Evolutionary conservation across 2,888 invertebrate genomes (phyloP).

Genomic region (Parthenolecanium corni): DNA sequence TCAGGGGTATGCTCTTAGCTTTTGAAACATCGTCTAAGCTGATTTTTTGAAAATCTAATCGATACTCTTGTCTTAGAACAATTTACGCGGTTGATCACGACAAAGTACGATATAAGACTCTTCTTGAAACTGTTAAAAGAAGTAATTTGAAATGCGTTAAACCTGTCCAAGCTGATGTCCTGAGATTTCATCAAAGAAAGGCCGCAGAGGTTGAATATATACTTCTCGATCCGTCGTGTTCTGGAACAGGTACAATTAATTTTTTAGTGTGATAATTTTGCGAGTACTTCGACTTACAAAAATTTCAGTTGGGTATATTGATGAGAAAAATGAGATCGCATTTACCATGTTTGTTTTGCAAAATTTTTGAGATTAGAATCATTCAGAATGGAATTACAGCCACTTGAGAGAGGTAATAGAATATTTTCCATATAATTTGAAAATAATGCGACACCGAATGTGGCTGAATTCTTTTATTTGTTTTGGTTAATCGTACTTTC

Average conservation of each 20-base stretch:
- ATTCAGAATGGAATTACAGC: too few species aligned
- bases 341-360: too few species aligned
- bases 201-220: conserved; percentile 62
- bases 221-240: conserved; percentile 93
- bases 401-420: too few species aligned
- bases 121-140: conserved; percentile 52
- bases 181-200: neutral
- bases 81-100: conserved; percentile 75
- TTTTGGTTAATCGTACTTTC: too few species aligned
- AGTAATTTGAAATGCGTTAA: conserved; percentile 52
- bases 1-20: conserved; percentile 45
- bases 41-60: neutral
- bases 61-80: conserved; percentile 44
- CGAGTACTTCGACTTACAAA: neutral
- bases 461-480: too few species aligned
- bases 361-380: too few species aligned
- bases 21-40: neutral
- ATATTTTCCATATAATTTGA: too few species aligned
- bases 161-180: neutral
- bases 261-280: neutral
- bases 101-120: conserved; percentile 49
- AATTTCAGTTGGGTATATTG: too few species aligned
- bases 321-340: too few species aligned
- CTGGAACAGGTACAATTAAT: conserved; percentile 66
- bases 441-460: too few species aligned